Evolutionary conservation across 2,888 invertebrate species (phyloP).

Genomic region (Tigriopus californicus): DNA sequence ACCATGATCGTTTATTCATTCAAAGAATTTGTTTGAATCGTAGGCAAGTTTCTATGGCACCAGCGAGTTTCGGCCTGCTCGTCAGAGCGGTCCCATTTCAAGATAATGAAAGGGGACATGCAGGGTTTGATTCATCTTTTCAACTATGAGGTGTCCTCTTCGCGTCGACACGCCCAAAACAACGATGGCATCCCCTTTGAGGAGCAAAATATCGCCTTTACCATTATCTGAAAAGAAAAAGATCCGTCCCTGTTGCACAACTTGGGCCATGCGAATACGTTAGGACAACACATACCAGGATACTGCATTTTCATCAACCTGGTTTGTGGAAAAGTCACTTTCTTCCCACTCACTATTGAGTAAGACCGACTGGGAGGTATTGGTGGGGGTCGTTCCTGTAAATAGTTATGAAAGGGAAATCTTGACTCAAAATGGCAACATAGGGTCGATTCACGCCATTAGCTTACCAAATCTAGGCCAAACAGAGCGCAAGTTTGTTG

Average conservation of each 20-base stretch:
- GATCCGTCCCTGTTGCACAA: background rate
- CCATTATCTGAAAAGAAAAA: conserved; percentile 16
- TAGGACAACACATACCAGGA: too few relatives aligned
- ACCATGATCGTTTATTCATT: too few relatives aligned
- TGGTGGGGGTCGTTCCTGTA: conserved; percentile 70
- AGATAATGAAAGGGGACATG: conserved; percentile 67
- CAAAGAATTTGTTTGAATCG: too few relatives aligned
- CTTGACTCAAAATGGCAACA: background rate
- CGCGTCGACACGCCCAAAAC: conserved; percentile 70
- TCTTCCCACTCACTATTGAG: conserved; percentile 72
- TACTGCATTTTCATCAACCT: conserved; percentile 76
- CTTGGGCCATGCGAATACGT: too few relatives aligned
- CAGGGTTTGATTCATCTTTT: conserved; percentile 49
- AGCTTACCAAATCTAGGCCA: conserved; percentile 61
- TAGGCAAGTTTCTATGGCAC: too few relatives aligned
- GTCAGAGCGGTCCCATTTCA: conserved; percentile 29
- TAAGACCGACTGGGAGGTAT: conserved; percentile 76
- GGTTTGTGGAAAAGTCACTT: conserved; percentile 77
- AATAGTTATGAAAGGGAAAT: conserved; percentile 15
- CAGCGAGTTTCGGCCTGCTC: too few relatives aligned
- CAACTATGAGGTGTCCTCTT: conserved; percentile 69
- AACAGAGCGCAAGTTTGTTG: conserved; percentile 76
- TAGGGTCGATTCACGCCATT: background rate
- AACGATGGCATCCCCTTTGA: conserved; percentile 66
- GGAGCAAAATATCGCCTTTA: conserved; percentile 39